These are phyloP conservation scores for Leptinotarsa juncta DNA, from an alignment of 2,888 invertebrate species.

Conservation along the genomic window DNA sequence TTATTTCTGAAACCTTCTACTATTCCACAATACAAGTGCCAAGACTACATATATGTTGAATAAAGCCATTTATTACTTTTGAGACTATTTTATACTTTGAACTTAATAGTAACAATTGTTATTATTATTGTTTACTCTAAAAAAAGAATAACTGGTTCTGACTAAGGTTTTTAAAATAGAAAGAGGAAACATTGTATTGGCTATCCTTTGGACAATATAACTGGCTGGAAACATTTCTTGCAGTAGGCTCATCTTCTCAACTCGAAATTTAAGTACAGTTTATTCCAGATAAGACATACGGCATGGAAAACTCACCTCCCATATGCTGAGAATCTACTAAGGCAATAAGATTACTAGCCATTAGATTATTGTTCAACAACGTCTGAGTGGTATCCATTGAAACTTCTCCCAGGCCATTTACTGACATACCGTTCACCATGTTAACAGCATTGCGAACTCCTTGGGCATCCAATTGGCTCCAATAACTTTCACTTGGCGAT, in stretches of 20 bases:
- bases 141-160: neutral
- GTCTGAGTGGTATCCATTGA: slow-evolving; percentile 76
- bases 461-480: slow-evolving; percentile 86
- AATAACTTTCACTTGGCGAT: slow-evolving; percentile 94
- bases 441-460: slow-evolving; percentile 75
- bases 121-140: neutral
- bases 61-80: neutral
- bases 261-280: slow-evolving; percentile 11
- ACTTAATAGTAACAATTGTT: neutral
- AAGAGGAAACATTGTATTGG: neutral
- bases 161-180: neutral
- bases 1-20: no score
- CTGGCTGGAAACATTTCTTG: slow-evolving; percentile 2
- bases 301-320: slow-evolving; percentile 36
- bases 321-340: slow-evolving; percentile 61
- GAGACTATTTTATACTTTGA: neutral
- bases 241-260: neutral
- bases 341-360: slow-evolving; percentile 66
- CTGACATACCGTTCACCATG: slow-evolving; percentile 81
- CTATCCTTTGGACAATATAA: neutral
- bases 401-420: slow-evolving; percentile 79
- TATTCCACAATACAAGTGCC: neutral
- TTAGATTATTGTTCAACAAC: slow-evolving; percentile 67
- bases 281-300: slow-evolving; percentile 12
- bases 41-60: neutral